A percentile compares a stretch with the other conserved stretches of the same genome.
Conservation (phyloP, 2,113 vertebrate species). For the Calyptomena viridis region DNA sequence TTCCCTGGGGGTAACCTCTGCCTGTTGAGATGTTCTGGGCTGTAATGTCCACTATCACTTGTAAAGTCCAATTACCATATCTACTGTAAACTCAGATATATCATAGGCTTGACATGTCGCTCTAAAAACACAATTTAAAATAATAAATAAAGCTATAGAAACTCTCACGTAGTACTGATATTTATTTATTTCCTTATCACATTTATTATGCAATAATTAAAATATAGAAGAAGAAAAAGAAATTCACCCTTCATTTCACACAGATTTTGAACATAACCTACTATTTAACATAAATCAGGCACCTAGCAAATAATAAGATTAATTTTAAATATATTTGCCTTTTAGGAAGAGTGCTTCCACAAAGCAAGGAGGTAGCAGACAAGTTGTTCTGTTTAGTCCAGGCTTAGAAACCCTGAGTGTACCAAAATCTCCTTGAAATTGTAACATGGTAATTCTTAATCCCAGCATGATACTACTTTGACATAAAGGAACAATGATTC, state of each 20-base stretch:
- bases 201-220: background rate
- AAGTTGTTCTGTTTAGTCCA: background rate
- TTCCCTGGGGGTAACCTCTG: background rate
- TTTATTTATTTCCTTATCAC: background rate
- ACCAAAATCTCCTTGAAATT: slow-evolving; percentile 24
- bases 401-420: background rate
- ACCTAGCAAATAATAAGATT: background rate
- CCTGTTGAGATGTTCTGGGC: background rate
- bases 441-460: background rate
- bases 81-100: background rate
- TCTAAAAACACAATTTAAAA: background rate
- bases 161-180: background rate
- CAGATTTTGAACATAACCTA: background rate
- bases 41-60: background rate
- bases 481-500: slow-evolving; percentile 16
- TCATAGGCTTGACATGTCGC: background rate
- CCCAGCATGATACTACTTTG: background rate
- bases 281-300: background rate
- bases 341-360: background rate
- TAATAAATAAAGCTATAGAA: background rate
- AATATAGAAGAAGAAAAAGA: background rate
- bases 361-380: background rate
- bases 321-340: background rate
- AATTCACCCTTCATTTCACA: background rate
- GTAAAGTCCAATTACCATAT: background rate